A percentile compares a stretch with the other conserved stretches of the same genome.
Conservation (phyloP, 1,140 invertebrate species). For the Zaprionus camerounensis region DNA sequence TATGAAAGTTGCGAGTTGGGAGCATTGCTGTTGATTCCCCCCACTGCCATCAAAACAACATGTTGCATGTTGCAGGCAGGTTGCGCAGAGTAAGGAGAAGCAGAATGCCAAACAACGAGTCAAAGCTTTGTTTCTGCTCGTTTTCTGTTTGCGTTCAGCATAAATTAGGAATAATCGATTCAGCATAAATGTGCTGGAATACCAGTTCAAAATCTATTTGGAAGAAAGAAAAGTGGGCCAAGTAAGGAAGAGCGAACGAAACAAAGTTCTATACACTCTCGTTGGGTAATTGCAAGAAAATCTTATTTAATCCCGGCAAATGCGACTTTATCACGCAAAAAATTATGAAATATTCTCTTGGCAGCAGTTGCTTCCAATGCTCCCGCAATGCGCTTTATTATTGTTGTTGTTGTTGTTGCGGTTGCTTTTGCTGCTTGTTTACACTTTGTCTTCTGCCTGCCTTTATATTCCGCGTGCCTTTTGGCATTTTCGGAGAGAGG, state of each 20-base stretch:
- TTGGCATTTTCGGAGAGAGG: constrained; percentile 48
- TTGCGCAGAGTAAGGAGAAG: neutral
- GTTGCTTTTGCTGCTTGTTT: constrained; percentile 65
- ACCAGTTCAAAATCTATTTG: constrained; percentile 41
- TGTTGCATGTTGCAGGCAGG: constrained; percentile 24
- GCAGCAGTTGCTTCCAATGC: constrained; percentile 65
- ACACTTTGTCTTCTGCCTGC: constrained; percentile 47
- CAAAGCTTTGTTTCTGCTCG: neutral
- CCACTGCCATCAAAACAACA: neutral
- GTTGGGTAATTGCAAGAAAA: constrained; percentile 78
- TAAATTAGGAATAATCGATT: constrained; percentile 74
- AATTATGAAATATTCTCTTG: constrained; percentile 76
- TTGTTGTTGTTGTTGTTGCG: constrained; percentile 37
- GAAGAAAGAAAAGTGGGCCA: constrained; percentile 1
- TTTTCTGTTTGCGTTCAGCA: constrained; percentile 55
- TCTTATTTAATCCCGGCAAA: constrained; percentile 80
- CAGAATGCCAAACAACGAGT: neutral
- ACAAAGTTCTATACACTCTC: constrained; percentile 21
- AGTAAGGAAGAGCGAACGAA: neutral
- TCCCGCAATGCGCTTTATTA: neutral
- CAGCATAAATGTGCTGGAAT: neutral
- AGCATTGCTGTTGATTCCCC: constrained; percentile 34
- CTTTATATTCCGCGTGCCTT: constrained; percentile 63
- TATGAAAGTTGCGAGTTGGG: neutral
- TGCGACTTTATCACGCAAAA: constrained; percentile 82